Evolutionary conservation across 2,888 invertebrate species (phyloP).

Genomic region (Bimastos eiseni): DNA sequence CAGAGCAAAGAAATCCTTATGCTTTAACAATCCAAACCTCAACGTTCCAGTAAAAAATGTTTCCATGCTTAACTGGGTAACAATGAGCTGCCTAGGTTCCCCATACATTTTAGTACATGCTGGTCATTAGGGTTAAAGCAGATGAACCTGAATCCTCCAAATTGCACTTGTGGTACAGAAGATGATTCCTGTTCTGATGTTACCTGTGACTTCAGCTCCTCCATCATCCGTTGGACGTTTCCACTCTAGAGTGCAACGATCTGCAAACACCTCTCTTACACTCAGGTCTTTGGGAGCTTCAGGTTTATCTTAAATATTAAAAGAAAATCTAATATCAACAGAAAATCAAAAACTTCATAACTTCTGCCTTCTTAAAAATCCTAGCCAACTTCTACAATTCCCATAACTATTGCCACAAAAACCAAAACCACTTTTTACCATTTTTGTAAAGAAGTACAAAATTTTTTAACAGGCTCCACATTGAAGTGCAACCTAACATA

Average conservation of each 20-base stretch:
- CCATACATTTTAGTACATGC: too few relatives aligned
- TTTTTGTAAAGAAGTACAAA: not conserved
- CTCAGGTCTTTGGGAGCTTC: constrained; percentile 61
- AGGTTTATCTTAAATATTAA: constrained; percentile 58
- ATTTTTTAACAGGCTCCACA: not conserved
- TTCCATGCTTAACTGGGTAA: not conserved
- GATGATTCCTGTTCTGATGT: too few relatives aligned
- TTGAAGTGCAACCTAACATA: too few relatives aligned
- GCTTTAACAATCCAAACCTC: not conserved
- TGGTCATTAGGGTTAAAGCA: too few relatives aligned
- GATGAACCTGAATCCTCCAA: not conserved
- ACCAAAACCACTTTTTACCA: not conserved
- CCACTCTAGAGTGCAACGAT: constrained; percentile 65
- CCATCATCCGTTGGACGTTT: constrained; percentile 64
- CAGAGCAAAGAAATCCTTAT: not conserved
- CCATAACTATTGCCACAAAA: not conserved
- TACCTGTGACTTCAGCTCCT: constrained; percentile 57
- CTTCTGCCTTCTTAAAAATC: not conserved
- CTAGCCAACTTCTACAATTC: not conserved
- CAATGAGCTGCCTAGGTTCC: too few relatives aligned
- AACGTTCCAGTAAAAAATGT: not conserved
- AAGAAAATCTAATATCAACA: too few relatives aligned
- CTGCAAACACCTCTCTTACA: constrained; percentile 64
- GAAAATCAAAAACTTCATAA: not conserved
- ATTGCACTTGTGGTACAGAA: not conserved